phyloP scores from a whole-genome alignment of 2,113 vertebrate species.

The Oxyura jamaicensis region DNA sequence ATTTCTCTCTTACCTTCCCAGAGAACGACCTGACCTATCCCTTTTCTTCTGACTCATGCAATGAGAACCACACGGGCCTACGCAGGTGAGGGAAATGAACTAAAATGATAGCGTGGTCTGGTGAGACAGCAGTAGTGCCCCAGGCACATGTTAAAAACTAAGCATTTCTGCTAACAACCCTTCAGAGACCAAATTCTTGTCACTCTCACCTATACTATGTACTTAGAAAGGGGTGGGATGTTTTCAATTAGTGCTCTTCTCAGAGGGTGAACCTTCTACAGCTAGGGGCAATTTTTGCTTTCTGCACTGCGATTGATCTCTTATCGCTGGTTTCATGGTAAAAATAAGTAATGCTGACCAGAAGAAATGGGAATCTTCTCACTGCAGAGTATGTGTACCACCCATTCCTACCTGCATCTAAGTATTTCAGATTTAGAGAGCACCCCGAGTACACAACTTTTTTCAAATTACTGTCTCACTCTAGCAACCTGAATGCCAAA shows the following conservation, averaged over 20 bases:
- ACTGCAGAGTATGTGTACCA: background rate
- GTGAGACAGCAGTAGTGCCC: background rate
- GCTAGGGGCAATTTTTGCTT: background rate
- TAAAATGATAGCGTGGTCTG: background rate
- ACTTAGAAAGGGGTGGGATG: background rate
- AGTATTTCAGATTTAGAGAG: background rate
- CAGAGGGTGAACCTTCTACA: background rate
- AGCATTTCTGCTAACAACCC: background rate
- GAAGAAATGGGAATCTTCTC: background rate
- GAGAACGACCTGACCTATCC: background rate
- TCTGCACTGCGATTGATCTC: background rate
- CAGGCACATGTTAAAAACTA: background rate
- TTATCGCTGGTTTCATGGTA: background rate
- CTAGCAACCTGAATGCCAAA: background rate
- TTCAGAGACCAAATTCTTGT: conserved; percentile 11
- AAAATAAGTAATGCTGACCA: background rate
- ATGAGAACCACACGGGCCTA: background rate
- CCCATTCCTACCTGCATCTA: background rate
- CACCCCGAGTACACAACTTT: background rate
- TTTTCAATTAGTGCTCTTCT: background rate
- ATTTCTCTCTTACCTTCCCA: background rate
- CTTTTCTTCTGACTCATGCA: background rate
- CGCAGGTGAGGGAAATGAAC: background rate
- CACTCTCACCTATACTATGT: background rate
- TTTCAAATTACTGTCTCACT: background rate